phyloP scores from a whole-genome alignment of 2,113 vertebrate genomes.

The Stercorarius parasiticus region DNA sequence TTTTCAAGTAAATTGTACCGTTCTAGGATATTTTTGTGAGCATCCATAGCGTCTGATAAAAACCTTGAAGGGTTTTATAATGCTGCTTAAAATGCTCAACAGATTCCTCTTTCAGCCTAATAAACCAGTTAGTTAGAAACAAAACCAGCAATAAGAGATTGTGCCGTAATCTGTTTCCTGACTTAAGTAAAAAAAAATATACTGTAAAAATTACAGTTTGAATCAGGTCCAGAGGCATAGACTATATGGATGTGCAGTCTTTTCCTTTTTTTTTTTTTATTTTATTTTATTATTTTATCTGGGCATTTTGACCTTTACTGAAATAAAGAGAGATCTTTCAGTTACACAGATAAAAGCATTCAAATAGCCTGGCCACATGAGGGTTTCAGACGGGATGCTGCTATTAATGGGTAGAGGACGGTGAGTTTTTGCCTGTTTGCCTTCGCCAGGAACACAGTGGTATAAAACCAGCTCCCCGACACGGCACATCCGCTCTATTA shows the following conservation, averaged over 20 bases:
- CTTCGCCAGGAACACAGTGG: neutral
- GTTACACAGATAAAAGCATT: neutral
- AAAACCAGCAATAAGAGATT: neutral
- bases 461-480: neutral
- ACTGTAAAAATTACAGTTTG: neutral
- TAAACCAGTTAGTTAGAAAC: neutral
- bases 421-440: neutral
- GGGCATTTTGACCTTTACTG: neutral
- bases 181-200: neutral
- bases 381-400: neutral
- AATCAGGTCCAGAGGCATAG: accelerated
- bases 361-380: neutral
- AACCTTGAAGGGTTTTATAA: neutral
- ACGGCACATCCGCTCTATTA: accelerated
- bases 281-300: neutral
- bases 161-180: no score
- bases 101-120: neutral
- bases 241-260: accelerated
- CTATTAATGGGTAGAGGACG: no score
- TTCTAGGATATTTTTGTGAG: neutral
- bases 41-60: neutral
- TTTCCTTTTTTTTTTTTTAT: neutral
- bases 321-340: neutral
- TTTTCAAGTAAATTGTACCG: neutral
- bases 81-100: accelerated